Evolutionary conservation across 2,888 invertebrate species (phyloP), one percentile per base, ranked within the genome.

Genomic region (Eupelmus urozonus): DNA sequence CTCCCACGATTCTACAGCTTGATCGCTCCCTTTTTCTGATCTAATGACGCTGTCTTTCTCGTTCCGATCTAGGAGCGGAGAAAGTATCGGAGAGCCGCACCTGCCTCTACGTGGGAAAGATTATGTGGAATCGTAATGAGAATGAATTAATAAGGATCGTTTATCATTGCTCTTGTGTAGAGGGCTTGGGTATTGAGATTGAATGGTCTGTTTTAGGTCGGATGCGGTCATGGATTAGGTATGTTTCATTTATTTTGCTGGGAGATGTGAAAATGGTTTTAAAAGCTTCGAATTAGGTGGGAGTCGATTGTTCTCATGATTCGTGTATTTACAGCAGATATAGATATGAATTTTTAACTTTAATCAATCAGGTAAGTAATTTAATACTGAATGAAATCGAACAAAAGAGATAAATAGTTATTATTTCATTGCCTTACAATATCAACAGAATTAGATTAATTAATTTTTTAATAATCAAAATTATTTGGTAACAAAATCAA

Each of bases 81-180:
- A 77, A 77, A 77, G 71, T 53, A n/a, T n/a, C n/a, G 71, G 65
- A 57, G 4, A 7, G 16, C 40, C 53, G 20, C 76, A 76, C 69
- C 66, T 71, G 71, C n/a, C n/a, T n/a, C n/a, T n/a, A n/a, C 59
- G 27, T 20, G 59, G 29, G 53, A 29, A 71, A 57, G 34, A 29
- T 69, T 23, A 18, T n/a, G 16, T 23, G 20, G 23, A 25, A 59
- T 51, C 49, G n/a, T 34, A 65, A 65, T 25, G 40, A 57, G 49
- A 57, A 57, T 23, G 49, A n/a, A 63, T 65, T 49, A 25, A 59
- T 66, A 11, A 4, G 23, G 20, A 62, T 69, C 67, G 13, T 62
- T 67, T 55, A 67, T 60, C 59, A 49, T 34, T 5, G 25, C 13
- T 2, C 13, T 57, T 23, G n/a, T 57, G 11, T 5, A 18, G 18